phyloP scores from a whole-genome alignment of 2,113 vertebrate species.

The Alectura lathami region DNA sequence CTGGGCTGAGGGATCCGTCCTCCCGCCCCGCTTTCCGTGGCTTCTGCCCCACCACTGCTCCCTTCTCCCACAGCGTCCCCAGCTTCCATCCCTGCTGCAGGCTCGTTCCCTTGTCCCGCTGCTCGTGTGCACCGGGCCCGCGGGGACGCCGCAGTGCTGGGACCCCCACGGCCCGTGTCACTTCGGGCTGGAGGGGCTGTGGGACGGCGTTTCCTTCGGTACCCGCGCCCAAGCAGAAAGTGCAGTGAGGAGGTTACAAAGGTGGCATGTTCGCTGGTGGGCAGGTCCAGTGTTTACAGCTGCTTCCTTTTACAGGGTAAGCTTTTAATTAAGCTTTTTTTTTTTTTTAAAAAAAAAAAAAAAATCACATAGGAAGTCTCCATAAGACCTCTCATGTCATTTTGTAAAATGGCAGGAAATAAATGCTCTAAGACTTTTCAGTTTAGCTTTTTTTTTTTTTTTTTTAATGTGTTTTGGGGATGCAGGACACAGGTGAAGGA shows the following conservation, averaged over 20 bases:
- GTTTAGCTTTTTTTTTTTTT: no score
- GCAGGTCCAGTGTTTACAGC: conserved; percentile 54
- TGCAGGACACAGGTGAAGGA: neutral
- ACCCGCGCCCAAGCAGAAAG: conserved; percentile 35
- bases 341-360: neutral
- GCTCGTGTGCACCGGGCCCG: neutral
- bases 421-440: neutral
- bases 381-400: neutral
- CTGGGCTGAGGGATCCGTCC: neutral
- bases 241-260: conserved; percentile 43
- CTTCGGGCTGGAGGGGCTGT: conserved; percentile 64
- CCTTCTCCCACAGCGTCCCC: neutral
- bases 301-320: conserved; percentile 54
- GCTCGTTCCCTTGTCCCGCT: neutral
- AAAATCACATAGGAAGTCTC: conserved; percentile 29
- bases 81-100: accelerated
- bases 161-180: no score
- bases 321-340: conserved; percentile 26
- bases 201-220: conserved; percentile 53
- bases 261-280: conserved; percentile 29
- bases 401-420: conserved; percentile 51
- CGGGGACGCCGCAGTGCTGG: no score
- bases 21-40: neutral
- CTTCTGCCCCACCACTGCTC: neutral
- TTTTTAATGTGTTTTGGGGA: neutral